phyloP scores from a whole-genome alignment of 2,797 vertebrate species.

The Anomalospiza imberbis region DNA sequence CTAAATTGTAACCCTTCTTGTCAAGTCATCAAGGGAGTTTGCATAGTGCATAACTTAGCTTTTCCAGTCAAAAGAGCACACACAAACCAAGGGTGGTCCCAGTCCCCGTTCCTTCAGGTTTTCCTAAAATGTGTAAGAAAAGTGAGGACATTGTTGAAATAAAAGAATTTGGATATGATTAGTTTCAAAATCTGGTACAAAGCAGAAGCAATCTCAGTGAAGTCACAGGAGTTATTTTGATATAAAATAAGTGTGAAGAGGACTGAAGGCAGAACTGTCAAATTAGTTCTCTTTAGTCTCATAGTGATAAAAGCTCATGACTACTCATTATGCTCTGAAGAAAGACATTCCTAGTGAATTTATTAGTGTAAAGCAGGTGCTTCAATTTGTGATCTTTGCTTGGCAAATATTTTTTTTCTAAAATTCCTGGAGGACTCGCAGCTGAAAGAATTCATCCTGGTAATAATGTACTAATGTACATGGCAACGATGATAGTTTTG shows the following conservation, averaged over 20 bases:
- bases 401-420: constrained; percentile 43
- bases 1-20: background rate
- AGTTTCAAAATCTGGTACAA: background rate
- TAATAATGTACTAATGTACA: background rate
- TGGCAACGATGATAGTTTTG: background rate
- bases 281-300: constrained; percentile 62
- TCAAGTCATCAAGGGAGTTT: background rate
- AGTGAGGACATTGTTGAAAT: background rate
- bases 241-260: background rate
- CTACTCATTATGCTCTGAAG: constrained; percentile 52
- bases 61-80: background rate
- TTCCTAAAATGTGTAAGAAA: background rate
- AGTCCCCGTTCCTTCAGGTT: background rate
- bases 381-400: constrained; percentile 29
- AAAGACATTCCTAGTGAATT: constrained; percentile 59
- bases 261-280: constrained; percentile 28
- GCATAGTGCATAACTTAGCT: background rate
- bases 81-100: background rate
- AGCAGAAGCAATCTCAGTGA: background rate
- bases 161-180: background rate
- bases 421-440: constrained; percentile 50
- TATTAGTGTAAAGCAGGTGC: constrained; percentile 59
- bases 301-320: constrained; percentile 56
- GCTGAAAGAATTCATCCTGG: constrained; percentile 37
- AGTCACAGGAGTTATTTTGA: background rate